These are phyloP conservation scores for Drosophila pullipes DNA, from an alignment of 2,888 invertebrate genomes.

Conservation along the genomic window DNA sequence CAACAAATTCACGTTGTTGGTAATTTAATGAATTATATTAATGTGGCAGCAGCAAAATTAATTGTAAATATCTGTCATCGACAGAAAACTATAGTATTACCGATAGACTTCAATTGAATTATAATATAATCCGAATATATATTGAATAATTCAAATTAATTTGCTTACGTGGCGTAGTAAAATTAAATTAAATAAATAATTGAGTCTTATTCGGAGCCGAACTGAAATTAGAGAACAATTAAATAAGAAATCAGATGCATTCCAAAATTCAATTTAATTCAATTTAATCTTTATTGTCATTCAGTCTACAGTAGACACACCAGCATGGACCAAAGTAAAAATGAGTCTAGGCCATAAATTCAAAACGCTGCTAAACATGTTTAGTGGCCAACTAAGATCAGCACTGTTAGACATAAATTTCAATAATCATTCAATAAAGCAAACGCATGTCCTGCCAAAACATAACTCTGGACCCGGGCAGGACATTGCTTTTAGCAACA, in stretches of 20 bases:
- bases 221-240: not conserved
- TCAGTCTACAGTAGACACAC: not conserved
- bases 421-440: conserved; percentile 71
- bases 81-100: not conserved
- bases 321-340: conserved; percentile 39
- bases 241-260: not conserved
- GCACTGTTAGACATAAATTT: conserved; percentile 61
- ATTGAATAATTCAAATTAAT: conserved; percentile 46
- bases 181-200: conserved; percentile 7
- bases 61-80: conserved; percentile 67
- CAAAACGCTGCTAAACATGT: conserved; percentile 36
- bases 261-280: not conserved
- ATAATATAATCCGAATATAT: conserved; percentile 47
- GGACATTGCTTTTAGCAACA: conserved; percentile 37
- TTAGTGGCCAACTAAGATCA: conserved; percentile 51
- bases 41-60: conserved; percentile 60
- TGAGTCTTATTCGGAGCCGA: not conserved
- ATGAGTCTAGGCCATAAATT: conserved; percentile 60
- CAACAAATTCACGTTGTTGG: conserved; percentile 19
- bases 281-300: not conserved
- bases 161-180: conserved; percentile 20
- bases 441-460: not conserved
- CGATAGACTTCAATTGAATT: conserved; percentile 38
- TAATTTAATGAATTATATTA: conserved; percentile 52
- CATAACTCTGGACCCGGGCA: not conserved